These are phyloP conservation scores for Mesocricetus auratus DNA, from an alignment of 2,113 vertebrate species.

Conservation along the genomic window DNA sequence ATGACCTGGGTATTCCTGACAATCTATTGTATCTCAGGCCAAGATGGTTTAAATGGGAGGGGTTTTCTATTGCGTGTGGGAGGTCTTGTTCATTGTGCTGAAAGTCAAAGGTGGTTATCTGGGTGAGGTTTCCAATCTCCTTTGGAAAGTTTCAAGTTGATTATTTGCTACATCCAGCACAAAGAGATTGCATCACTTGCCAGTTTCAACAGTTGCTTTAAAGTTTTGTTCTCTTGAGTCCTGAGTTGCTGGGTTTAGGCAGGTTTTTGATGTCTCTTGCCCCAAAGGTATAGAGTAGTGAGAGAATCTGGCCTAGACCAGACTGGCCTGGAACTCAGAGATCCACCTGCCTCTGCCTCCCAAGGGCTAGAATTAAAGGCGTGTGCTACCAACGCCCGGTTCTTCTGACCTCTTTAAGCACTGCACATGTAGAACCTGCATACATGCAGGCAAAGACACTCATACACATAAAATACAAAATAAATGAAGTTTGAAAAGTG, in stretches of 20 bases:
- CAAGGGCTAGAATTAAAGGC: no score
- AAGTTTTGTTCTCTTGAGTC: conserved; percentile 98
- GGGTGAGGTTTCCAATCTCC: conserved; percentile 98
- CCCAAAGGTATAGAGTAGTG: conserved; percentile 96
- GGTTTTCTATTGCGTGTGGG: conserved; percentile 96
- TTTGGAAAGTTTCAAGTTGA: conserved; percentile 98
- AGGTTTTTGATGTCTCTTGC: conserved; percentile 98
- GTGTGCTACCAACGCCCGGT: no score
- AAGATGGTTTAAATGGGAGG: conserved; percentile 97
- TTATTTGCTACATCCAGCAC: conserved; percentile 99
- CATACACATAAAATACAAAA: background rate
- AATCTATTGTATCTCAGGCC: conserved; percentile 97
- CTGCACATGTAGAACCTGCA: background rate
- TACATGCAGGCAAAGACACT: background rate
- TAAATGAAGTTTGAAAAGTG: background rate
- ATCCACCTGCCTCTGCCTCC: no score
- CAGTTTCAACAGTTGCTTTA: conserved; percentile 97
- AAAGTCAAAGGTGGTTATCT: conserved; percentile 98
- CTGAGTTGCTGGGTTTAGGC: conserved; percentile 97
- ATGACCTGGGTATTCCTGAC: conserved; percentile 95
- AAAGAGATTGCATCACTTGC: conserved; percentile 97
- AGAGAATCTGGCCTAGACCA: conserved; percentile 95
- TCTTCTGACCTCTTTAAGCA: background rate
- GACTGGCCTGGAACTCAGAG: no score
- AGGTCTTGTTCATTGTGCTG: conserved; percentile 99